These are phyloP conservation scores for Caranx melampygus DNA, from an alignment of 2,113 vertebrate genomes.

Conservation along the genomic window DNA sequence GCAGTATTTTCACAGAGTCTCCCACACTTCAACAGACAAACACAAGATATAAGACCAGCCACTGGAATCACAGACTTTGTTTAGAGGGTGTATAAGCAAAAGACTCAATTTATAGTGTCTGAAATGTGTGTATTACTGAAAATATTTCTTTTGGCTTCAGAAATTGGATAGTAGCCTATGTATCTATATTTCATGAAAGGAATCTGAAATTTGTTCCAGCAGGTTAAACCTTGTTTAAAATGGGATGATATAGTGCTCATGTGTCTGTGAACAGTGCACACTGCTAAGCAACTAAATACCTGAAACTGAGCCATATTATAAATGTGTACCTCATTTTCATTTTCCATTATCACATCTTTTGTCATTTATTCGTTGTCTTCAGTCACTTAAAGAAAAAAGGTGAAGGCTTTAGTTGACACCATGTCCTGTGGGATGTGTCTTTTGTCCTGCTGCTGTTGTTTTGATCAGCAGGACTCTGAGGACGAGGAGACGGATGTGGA, in stretches of 20 bases:
- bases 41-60: not conserved
- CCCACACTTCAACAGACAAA: not conserved
- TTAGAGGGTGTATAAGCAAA: not conserved
- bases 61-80: not conserved
- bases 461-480: slow-evolving; percentile 90
- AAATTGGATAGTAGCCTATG: not conserved
- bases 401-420: slow-evolving; percentile 26
- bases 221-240: not conserved
- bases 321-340: slow-evolving; percentile 18
- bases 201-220: not conserved
- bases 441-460: slow-evolving; percentile 60
- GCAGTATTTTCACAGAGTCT: not conserved
- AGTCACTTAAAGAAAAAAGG: slow-evolving; percentile 4
- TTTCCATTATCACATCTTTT: slow-evolving; percentile 45
- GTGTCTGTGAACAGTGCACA: not conserved
- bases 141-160: not conserved
- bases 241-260: too few species aligned
- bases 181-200: too few species aligned
- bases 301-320: not conserved
- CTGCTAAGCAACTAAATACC: not conserved
- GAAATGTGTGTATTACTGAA: not conserved
- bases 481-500: slow-evolving; percentile 88
- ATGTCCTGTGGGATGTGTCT: slow-evolving; percentile 29
- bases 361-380: slow-evolving; percentile 34
- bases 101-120: not conserved